Percentiles rank a stretch among this genome's conserved stretches.
Conservation (phyloP, 2,113 vertebrate species). For the Phaethornis superciliosus region DNA sequence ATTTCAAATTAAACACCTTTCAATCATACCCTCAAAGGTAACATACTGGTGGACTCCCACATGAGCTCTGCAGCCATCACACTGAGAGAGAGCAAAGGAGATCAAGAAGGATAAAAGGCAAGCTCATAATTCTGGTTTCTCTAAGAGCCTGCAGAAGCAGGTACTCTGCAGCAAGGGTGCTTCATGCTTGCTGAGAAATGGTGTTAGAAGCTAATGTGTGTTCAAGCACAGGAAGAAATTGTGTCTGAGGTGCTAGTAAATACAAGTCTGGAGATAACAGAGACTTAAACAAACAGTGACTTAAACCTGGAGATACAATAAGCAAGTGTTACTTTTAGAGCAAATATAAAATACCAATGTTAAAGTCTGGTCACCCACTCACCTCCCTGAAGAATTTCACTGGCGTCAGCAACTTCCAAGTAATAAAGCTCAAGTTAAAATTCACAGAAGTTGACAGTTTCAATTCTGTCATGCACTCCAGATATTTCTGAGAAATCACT, state of each 20-base stretch:
- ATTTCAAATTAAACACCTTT: constrained; percentile 26
- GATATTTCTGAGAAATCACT: too few relatives aligned
- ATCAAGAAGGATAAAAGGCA: background rate
- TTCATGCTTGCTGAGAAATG: background rate
- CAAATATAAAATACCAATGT: background rate
- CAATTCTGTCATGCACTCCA: too few relatives aligned
- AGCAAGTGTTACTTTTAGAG: background rate
- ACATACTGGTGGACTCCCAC: background rate
- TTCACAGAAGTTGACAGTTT: too few relatives aligned
- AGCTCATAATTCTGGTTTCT: background rate
- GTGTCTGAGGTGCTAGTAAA: background rate
- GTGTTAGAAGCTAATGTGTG: background rate
- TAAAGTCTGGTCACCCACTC: too few relatives aligned
- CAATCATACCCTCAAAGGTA: background rate
- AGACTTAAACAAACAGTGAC: background rate
- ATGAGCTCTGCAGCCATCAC: background rate
- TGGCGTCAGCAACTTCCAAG: too few relatives aligned
- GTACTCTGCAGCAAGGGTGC: background rate
- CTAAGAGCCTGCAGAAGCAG: background rate
- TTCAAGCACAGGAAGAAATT: background rate
- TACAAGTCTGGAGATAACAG: background rate
- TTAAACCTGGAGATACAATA: background rate
- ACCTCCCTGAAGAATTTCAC: too few relatives aligned
- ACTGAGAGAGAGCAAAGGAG: background rate
- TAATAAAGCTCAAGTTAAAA: too few relatives aligned